These are phyloP conservation scores for Onychostruthus taczanowskii DNA, from an alignment of 2,113 vertebrate genomes.

Conservation along the genomic window DNA sequence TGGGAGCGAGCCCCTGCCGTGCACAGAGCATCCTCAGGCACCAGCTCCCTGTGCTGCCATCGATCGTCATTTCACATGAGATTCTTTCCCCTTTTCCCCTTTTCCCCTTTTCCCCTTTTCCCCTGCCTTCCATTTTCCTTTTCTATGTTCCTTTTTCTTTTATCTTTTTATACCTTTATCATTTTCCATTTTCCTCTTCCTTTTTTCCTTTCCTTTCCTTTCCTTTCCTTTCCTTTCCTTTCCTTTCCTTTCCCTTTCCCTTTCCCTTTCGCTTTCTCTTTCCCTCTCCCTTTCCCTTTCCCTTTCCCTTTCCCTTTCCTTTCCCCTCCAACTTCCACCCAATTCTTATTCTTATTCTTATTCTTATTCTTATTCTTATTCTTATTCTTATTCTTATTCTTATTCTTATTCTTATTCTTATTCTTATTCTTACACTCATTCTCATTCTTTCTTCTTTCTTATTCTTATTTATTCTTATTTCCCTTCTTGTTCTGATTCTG, in stretches of 20 bases:
- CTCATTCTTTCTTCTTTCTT: too few relatives aligned
- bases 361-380: too few relatives aligned
- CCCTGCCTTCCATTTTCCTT: background rate
- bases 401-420: background rate
- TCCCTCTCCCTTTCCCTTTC: background rate
- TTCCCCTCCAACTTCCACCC: too few relatives aligned
- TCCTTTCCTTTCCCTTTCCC: too few relatives aligned
- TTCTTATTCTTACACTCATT: too few relatives aligned
- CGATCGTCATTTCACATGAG: fast-evolving
- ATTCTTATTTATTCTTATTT: too few relatives aligned
- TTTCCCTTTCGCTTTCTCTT: too few relatives aligned
- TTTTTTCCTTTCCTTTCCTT: too few relatives aligned
- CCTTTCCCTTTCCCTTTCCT: background rate
- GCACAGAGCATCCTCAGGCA: background rate
- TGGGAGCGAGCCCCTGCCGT: fast-evolving
- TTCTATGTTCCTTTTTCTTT: background rate
- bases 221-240: too few relatives aligned
- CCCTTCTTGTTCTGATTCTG: too few relatives aligned
- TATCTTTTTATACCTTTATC: background rate
- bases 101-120: background rate
- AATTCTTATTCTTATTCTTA: background rate
- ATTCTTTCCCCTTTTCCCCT: fast-evolving
- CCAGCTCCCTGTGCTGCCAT: fast-evolving
- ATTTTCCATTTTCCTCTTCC: too few relatives aligned
- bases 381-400: too few relatives aligned